Conservation (phyloP, 2,888 invertebrate species). For the Macrophya alboannulata region DNA sequence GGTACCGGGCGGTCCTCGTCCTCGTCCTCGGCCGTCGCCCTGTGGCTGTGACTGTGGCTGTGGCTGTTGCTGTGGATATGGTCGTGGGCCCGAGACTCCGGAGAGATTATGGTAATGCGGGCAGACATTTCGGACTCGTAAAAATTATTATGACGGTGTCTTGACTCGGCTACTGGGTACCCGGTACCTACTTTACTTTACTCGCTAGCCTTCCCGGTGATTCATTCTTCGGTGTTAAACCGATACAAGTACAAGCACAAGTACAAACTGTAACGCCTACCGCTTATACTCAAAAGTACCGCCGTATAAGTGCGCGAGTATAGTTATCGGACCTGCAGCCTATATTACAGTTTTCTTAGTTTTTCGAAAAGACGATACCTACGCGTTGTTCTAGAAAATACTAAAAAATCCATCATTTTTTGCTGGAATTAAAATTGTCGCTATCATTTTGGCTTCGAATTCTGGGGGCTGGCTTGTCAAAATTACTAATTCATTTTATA, state of each 20-base stretch:
- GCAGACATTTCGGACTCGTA: conserved; percentile 76
- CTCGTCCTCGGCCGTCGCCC: conserved; percentile 44
- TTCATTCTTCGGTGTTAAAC: conserved; percentile 32
- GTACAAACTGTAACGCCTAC: conserved; percentile 45
- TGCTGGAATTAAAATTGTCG: no score
- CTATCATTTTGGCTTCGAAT: no score
- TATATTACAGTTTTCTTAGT: not conserved
- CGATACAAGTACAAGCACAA: conserved; percentile 1
- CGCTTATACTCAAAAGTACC: not conserved
- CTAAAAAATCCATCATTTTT: no score
- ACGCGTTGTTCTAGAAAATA: no score
- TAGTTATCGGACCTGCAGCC: no score
- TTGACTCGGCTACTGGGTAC: conserved; percentile 75
- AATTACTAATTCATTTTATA: no score
- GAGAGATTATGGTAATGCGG: conserved; percentile 76
- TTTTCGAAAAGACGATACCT: not conserved
- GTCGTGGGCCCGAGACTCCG: not conserved
- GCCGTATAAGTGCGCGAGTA: not conserved
- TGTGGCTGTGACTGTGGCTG: not conserved
- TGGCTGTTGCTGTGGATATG: not conserved
- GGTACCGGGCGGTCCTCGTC: conserved; percentile 39
- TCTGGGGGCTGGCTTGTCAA: no score
- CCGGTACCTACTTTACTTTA: conserved; percentile 71
- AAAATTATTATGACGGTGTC: conserved; percentile 76
- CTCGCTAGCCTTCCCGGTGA: conserved; percentile 66